Evolutionary conservation across 2,888 invertebrate genomes (phyloP), one percentile per base, ranked within the genome.

Genomic region (Lobophora halterata): DNA sequence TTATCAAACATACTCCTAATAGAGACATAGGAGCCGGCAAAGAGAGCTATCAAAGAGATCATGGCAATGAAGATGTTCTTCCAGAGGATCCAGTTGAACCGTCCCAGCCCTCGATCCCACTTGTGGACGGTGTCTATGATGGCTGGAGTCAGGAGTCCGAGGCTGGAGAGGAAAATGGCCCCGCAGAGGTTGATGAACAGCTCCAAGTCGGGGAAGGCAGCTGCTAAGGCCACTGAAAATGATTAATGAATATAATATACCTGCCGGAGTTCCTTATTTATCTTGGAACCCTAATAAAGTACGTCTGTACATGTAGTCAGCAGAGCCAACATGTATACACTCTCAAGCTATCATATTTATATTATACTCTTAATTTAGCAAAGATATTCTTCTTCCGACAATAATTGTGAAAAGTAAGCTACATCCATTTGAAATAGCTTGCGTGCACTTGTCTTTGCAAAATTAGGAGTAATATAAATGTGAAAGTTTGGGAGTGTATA

Each of bases 101-200:
- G 61, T 0, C 95, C 95, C 1, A 93, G 88, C 5, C 89, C 89
- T 24, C 89, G 73, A 41, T 78, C 75, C 91, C 92, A 93, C 45
- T 90, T 88, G 49, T 93, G 90, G 2, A 95, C 90, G 0, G 91
- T 93, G 64, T 95, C 93, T 3, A 94, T 88, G 18, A 93, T 79
- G 3, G 94, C 93, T 9, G 95, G 94, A 3, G 93, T 91, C 29
- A 92, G 86, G 14, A 95, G 89, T 1, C 97, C 96, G 28, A 92
- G 86, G 24, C 90, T 90, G 2, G 93, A 93, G 42, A 92, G 89
- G 59, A 92, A 91, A 33, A 92, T 89, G 1, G 97, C 93, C 0
- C 97, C 97, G 3, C 96, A 94, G 18, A 97, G 85, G 29, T 94
- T 93, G 63, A 97, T 97, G 67, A 97, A 94, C 0, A 96, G 90